Evolutionary conservation across 2,797 vertebrate species (phyloP).

Genomic region (Pangasius sanitwongsei): DNA sequence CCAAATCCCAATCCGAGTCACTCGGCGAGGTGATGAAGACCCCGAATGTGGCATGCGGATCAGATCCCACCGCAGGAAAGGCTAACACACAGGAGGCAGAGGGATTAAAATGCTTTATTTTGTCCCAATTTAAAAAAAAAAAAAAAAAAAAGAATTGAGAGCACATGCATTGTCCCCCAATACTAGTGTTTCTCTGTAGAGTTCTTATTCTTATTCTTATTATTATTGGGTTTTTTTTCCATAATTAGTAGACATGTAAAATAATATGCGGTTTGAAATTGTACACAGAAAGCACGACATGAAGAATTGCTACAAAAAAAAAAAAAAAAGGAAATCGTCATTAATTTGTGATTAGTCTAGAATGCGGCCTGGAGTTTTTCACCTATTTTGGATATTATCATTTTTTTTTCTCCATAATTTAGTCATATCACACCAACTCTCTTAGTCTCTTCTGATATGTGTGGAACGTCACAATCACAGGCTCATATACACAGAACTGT

Average conservation of each 20-base stretch:
- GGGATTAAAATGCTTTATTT: neutral
- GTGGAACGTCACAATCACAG: neutral
- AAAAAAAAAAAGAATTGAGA: neutral
- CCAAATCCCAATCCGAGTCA: slow-evolving; percentile 65
- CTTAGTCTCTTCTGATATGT: neutral
- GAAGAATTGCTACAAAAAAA: too few species aligned
- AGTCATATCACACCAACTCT: neutral
- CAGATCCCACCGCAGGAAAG: neutral
- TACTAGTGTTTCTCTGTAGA: neutral
- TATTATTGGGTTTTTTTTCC: neutral
- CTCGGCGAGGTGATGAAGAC: slow-evolving; percentile 71
- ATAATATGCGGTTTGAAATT: neutral
- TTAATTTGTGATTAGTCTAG: neutral
- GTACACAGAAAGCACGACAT: neutral
- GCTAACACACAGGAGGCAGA: neutral
- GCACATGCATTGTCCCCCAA: neutral
- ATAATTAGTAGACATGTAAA: neutral
- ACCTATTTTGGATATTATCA: neutral
- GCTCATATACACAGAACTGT: neutral
- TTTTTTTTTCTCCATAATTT: neutral
- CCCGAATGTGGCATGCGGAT: slow-evolving; percentile 62
- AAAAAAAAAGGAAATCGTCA: neutral
- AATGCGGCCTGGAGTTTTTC: neutral
- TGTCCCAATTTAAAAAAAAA: neutral
- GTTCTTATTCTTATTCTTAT: neutral